These are phyloP conservation scores for Prionchulus punctatus DNA, from an alignment of 2,888 invertebrate genomes.

Conservation along the genomic window DNA sequence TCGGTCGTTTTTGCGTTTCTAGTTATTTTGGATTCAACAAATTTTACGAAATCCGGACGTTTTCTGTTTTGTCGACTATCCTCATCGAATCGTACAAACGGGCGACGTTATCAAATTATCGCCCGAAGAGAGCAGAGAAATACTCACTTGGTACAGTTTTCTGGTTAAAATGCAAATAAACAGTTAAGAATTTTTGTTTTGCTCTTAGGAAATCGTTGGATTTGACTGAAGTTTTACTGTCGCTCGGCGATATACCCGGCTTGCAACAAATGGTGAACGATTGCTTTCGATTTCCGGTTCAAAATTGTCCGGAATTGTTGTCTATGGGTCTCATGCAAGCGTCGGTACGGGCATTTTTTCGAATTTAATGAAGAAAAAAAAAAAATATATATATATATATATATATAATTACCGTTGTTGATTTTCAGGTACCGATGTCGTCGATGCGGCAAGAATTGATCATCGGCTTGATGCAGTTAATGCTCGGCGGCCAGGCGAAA, in stretches of 20 bases:
- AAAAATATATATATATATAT: neutral
- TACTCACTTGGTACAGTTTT: constrained; percentile 58
- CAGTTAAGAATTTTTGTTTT: no score
- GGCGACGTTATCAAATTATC: constrained; percentile 70
- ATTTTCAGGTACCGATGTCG: constrained; percentile 33
- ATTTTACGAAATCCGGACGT: constrained; percentile 78
- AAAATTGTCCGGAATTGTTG: constrained; percentile 83
- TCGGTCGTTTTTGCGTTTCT: constrained; percentile 32
- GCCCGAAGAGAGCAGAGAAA: constrained; percentile 83
- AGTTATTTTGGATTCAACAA: constrained; percentile 64
- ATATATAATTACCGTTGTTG: constrained; percentile 6
- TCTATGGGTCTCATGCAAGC: constrained; percentile 74
- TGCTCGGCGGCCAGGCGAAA: constrained; percentile 86
- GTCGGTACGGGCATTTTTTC: constrained; percentile 1
- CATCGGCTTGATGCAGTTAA: constrained; percentile 70
- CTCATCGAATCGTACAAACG: constrained; percentile 65
- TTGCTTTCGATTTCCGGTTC: constrained; percentile 72
- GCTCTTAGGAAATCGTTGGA: constrained; percentile 57
- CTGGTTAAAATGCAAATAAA: neutral
- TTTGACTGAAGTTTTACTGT: constrained; percentile 67
- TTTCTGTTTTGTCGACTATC: constrained; percentile 81
- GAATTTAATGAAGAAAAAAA: no score
- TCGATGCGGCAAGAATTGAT: constrained; percentile 60
- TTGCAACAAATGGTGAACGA: constrained; percentile 66
- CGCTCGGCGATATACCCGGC: constrained; percentile 62